Evolutionary conservation across 2,888 invertebrate genomes (phyloP).

Genomic region (Drosophila seclusa): DNA sequence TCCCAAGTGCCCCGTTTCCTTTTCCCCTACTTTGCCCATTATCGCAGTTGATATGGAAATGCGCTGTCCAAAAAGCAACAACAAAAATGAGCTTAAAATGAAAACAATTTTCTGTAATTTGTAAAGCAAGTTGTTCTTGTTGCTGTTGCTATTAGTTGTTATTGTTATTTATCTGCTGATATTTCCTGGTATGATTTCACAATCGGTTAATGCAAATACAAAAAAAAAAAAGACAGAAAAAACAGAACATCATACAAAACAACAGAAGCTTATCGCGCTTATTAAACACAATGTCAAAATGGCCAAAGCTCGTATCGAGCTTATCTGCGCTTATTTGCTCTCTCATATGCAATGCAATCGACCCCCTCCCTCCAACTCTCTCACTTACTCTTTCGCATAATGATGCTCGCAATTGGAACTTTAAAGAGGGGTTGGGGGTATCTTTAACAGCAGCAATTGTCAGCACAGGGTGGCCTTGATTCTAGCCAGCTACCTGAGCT

Average conservation of each 20-base stretch:
- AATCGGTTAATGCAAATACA: conserved; percentile 54
- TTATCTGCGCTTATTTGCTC: conserved; percentile 53
- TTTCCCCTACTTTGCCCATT: background rate
- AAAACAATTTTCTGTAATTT: conserved; percentile 73
- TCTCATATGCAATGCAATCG: conserved; percentile 20
- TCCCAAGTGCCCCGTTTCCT: conserved; percentile 17
- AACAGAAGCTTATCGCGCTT: conserved; percentile 67
- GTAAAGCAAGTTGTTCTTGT: conserved; percentile 60
- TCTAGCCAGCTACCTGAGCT: conserved; percentile 65
- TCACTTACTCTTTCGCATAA: background rate
- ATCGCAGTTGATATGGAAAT: conserved; percentile 70
- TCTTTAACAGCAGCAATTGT: conserved; percentile 5
- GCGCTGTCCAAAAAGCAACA: conserved; percentile 61
- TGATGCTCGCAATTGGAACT: conserved; percentile 43
- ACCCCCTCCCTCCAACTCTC: background rate
- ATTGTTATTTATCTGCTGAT: conserved; percentile 74
- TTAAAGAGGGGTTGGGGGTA: conserved; percentile 15
- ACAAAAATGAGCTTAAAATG: conserved; percentile 45
- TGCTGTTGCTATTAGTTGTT: conserved; percentile 52
- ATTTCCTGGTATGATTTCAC: conserved; percentile 75
- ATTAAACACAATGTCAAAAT: conserved; percentile 79
- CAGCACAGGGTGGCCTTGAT: conserved; percentile 47
- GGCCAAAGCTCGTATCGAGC: conserved; percentile 71
- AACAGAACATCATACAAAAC: conserved; percentile 39
- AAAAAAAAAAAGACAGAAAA: conserved; percentile 9